phyloP scores from a whole-genome alignment of 2,113 vertebrate genomes.

The Phaethornis superciliosus region DNA sequence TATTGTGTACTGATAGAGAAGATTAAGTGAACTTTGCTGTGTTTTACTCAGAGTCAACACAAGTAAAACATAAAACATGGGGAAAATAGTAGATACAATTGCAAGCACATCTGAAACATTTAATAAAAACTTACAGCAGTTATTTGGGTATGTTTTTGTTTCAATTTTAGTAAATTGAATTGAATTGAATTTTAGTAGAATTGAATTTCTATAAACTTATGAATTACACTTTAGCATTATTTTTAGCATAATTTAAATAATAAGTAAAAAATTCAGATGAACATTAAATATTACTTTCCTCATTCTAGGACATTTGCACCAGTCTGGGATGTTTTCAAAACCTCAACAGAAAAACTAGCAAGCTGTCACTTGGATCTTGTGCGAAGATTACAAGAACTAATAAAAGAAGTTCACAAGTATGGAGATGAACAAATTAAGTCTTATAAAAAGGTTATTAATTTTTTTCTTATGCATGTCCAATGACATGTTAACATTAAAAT shows the following conservation, averaged over 20 bases:
- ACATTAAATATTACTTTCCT: background rate
- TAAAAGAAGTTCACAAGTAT: conserved; percentile 97
- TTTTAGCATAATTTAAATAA: background rate
- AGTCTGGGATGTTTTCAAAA: conserved; percentile 96
- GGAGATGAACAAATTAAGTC: conserved; percentile 95
- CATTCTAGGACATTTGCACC: conserved; percentile 91
- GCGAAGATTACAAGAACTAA: conserved; percentile 93
- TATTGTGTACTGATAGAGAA: background rate
- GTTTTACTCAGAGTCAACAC: background rate
- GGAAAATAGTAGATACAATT: background rate
- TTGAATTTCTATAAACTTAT: background rate
- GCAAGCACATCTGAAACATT: background rate
- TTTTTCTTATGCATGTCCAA: background rate
- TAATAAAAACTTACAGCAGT: background rate
- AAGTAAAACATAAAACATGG: background rate
- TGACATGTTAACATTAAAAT: background rate
- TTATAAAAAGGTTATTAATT: conserved; percentile 91
- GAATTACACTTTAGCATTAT: background rate
- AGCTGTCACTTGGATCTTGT: conserved; percentile 94
- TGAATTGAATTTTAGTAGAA: background rate
- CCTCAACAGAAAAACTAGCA: conserved; percentile 93
- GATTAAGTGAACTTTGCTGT: background rate
- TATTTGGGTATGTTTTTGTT: background rate
- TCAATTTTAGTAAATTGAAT: background rate
- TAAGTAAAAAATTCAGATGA: background rate